Base-by-base conservation (phyloP, 1,140 invertebrate genomes). In the Acromyrmex heyeri region DNA sequence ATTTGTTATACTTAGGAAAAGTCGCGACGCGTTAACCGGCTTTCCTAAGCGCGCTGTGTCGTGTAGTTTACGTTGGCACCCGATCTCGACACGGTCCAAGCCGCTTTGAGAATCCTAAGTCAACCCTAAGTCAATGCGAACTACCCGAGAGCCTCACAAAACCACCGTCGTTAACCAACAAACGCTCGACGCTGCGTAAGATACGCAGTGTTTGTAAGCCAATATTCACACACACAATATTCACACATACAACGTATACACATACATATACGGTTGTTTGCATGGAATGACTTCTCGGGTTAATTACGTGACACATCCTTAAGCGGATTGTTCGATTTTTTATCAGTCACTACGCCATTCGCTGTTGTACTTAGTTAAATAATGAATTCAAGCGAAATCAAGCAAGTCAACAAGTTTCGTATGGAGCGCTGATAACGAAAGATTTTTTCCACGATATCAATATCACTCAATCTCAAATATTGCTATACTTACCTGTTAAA, bases 61-160 rank as follows among this genome's bases (percentile, higher is more conserved):
- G n/a, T 61, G 57, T 72, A 87, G 90, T 91, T 91, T 91, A 89
- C 90, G 77, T 86, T 91, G 73, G 86, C 86, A 50, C 30, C 78
- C 76, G 88, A 90, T 91, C 87, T 50, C 79, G 77, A 87, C 90
- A 83, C 88, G 62, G 73, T 78, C 62, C 79, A 38, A 86, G 70
- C 88, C 55, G 77, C 64, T 83, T 79, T 64, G 62, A 38, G 72
- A 62, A 86, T 91, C 87, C 90, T 91, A 91, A 91, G 87, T 89
- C 90, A 55, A 86, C 83, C 87, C 87, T 91, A 91, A 91, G 87
- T 88, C 89, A 91, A 85, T 87, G 76, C 62, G 77, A 81, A 67
- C 87, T 70, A 50, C 30, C 50, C 27, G 38, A 64, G 55, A 70
- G 53, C 75, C 85, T 79, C 83, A 75, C 70, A 81, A 75, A 86